Base-by-base conservation (phyloP, 2,888 invertebrate species). In the Yponomeuta plumbellus region DNA sequence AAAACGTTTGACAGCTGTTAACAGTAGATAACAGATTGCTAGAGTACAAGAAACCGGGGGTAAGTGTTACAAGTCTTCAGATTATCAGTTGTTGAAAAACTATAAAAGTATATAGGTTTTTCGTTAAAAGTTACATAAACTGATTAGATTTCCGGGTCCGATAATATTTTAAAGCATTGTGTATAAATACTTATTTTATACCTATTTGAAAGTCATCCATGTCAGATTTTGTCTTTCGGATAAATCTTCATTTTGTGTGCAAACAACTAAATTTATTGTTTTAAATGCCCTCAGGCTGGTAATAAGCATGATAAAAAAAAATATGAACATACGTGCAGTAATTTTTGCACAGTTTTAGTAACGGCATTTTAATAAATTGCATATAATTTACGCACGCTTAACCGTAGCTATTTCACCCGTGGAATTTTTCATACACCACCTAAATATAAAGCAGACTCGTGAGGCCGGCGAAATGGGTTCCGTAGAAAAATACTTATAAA, bases 401-500 rank as follows among this genome's bases (percentile, higher is more conserved):
- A 61, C 61, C 34, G 13, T 61, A 61, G 26, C 44, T 52, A 52
- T 52, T 52, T 52, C 13, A 22, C 61, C 34, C 17, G 61, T 57
- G 63, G 52, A 57, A 40, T 65, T 23, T 65, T 65, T 57, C 34
- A 65, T 65, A 34, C 52, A 57, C n/a, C 66, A 26, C 26, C 61
- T 22, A 64, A 17, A 59, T 65, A 56, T 64, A 61, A 64, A 67
- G 21, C 61, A 65, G 13, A 59, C 44, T 63, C 67, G 44, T 34
- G 39, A 56, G 17, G 17, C 44, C 44, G 5, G 5, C 44, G 17
- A 52, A 52, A 0, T 17, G n/a, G 61, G 61, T 61, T 61, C 61
- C 61, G 26, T 61, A 26, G 26, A 52, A 52, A 52, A 17, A 52
- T 34, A 34, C 34, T 34, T 34, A 34, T 34, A 52, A 52, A 52